Conservation (phyloP, 2,888 invertebrate genomes). For the Hyalella azteca region DNA sequence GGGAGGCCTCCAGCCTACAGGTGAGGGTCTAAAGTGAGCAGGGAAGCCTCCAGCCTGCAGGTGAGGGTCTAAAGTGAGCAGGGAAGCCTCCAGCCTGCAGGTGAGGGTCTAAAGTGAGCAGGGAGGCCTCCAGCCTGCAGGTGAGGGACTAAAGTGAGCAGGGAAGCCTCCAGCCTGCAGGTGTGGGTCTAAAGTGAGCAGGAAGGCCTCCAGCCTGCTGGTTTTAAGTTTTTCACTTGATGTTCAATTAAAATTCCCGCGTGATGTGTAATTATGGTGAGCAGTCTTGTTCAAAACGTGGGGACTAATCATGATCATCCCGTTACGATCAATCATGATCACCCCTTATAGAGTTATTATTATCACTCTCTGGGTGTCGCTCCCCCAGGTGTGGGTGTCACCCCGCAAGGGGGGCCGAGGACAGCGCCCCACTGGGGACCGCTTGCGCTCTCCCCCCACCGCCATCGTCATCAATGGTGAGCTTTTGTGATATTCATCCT, state of each 20-base stretch:
- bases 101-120: too few relatives aligned
- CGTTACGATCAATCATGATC: too few relatives aligned
- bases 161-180: slow-evolving; percentile 22
- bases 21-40: neutral
- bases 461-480: slow-evolving; percentile 16
- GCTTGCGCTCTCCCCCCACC: neutral
- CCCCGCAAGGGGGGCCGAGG: neutral
- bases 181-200: slow-evolving; percentile 19
- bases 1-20: neutral
- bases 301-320: too few relatives aligned
- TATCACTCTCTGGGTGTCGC: neutral
- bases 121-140: too few relatives aligned
- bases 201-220: neutral
- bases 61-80: too few relatives aligned
- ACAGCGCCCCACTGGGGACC: neutral
- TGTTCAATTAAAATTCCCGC: too few relatives aligned
- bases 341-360: neutral
- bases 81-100: too few relatives aligned
- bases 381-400: neutral
- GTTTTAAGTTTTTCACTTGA: too few relatives aligned
- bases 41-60: neutral
- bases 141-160: slow-evolving; percentile 8
- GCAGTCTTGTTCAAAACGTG: too few relatives aligned
- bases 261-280: too few relatives aligned
- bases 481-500: neutral